Percentiles rank a stretch among this genome's conserved stretches.
These are phyloP conservation scores for Stratiolaelaps scimitus DNA, from an alignment of 1,140 invertebrate species.

Conservation along the genomic window DNA sequence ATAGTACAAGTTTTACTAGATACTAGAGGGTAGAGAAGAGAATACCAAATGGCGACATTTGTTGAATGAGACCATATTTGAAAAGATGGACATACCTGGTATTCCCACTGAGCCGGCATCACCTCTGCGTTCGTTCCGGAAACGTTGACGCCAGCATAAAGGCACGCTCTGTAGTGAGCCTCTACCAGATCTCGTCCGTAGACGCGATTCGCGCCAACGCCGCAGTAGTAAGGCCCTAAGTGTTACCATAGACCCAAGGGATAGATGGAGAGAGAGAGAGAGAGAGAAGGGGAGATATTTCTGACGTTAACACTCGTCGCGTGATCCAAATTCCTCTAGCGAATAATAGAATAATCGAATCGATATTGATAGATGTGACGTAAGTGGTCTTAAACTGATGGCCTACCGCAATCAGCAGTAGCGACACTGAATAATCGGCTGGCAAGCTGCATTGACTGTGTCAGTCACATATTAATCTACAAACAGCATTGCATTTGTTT, in stretches of 20 bases:
- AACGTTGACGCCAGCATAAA: conserved; percentile 75
- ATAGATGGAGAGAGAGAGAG: too few relatives aligned
- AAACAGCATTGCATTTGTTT: background rate
- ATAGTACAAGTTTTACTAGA: too few relatives aligned
- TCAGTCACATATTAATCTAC: too few relatives aligned
- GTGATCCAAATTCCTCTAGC: background rate
- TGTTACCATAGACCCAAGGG: conserved; percentile 2
- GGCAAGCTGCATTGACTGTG: too few relatives aligned
- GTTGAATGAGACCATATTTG: too few relatives aligned
- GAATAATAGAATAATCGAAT: background rate
- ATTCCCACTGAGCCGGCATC: conserved; percentile 59
- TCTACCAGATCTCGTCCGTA: conserved; percentile 84
- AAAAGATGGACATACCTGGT: conserved; percentile 14
- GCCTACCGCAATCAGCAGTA: too few relatives aligned
- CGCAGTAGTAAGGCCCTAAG: conserved; percentile 82
- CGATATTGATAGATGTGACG: too few relatives aligned
- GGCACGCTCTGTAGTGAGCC: conserved; percentile 61
- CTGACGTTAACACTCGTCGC: background rate
- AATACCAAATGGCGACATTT: too few relatives aligned
- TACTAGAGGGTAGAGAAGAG: too few relatives aligned
- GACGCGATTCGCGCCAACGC: conserved; percentile 80
- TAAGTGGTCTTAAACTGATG: too few relatives aligned
- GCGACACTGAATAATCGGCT: too few relatives aligned
- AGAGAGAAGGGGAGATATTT: background rate
- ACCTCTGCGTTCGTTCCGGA: conserved; percentile 86